Base-by-base conservation (phyloP, 2,113 vertebrate genomes). In the Gopherus evgoodei region DNA sequence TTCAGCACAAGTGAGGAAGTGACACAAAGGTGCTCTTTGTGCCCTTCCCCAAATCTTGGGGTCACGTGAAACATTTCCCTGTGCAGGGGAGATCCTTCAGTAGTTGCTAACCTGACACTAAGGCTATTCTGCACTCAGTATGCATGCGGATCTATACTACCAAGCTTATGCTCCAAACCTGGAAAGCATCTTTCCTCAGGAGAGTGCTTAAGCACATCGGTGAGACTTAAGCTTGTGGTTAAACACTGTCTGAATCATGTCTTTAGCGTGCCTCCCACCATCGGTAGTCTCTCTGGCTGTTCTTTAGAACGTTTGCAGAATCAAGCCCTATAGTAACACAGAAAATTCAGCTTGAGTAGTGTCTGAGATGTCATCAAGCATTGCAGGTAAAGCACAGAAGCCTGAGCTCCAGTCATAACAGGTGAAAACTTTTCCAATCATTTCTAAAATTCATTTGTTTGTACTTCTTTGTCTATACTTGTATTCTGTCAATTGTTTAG, bases 21-120 rank as follows among this genome's bases (percentile, higher is more conserved):
- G 57, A 19, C 24, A 5, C 0, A 0, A 2, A 12, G 31, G 31
- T 53, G 31, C 44, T 65, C 31, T 72, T 57, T 65, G 25, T 54
- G 81, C 25, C 81, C n/a, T 76, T 44, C n/a, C 24, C n/a, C 57
- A n/a, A 35, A 54, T 16, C 53, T 3, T 65, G 35, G 24, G 87
- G 57, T 25, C 85, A 83, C 87, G 0, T 0, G 5, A 13, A 85
- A n/a, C 0, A 0, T 3, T 47, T 53, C 50, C 2, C 0, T n/a
- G 4, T 5, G 27, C 31, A n/a, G 4, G 22, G n/a, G 3, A 19
- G 2, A 49, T 42, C 84, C n/a, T 9, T 72, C 57, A 25, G 69
- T 75, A 11, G 19, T 88, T 0, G 0, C 62, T 69, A 54, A 72
- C 17, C 29, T 87, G 81, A 11, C 24, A 57, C 0, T 3, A 53